These are phyloP conservation scores for Etheostoma spectabile DNA, from an alignment of 2,113 vertebrate species.

Conservation along the genomic window DNA sequence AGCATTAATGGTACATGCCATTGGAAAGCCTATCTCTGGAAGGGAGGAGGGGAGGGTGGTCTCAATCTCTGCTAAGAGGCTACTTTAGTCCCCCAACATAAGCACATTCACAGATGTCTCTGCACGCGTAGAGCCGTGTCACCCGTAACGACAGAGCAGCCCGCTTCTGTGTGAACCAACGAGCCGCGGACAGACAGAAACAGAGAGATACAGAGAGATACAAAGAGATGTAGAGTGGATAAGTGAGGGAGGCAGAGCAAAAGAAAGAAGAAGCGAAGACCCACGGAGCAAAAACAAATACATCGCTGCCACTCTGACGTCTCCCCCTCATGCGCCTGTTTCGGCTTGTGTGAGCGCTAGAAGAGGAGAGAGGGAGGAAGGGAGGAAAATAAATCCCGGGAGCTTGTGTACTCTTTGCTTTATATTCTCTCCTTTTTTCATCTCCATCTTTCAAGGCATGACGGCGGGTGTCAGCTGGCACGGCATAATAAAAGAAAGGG, in stretches of 20 bases:
- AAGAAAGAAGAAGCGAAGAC: conserved; percentile 57
- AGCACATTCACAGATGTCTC: conserved; percentile 88
- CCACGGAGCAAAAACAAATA: conserved; percentile 61
- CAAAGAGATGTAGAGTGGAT: conserved; percentile 40
- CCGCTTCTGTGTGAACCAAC: conserved; percentile 46
- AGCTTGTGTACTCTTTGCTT: conserved; percentile 53
- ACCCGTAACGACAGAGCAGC: conserved; percentile 65
- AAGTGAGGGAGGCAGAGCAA: conserved; percentile 52
- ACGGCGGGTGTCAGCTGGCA: conserved; percentile 70
- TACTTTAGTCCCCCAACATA: conserved; percentile 83
- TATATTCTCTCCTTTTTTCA: conserved; percentile 21
- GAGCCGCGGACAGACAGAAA: conserved; percentile 39
- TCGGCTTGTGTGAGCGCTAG: conserved; percentile 54
- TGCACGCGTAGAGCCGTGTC: conserved; percentile 77
- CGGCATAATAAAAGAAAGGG: conserved; percentile 77
- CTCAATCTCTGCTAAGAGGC: conserved; percentile 84
- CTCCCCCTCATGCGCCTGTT: conserved; percentile 48
- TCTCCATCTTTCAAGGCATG: conserved; percentile 65
- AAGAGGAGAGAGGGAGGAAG: conserved; percentile 27
- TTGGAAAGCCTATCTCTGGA: conserved; percentile 83
- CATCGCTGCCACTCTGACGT: conserved; percentile 70
- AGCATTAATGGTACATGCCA: conserved; percentile 90
- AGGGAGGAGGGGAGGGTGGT: conserved; percentile 84
- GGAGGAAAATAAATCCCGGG: conserved; percentile 64
- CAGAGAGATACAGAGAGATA: conserved; percentile 39